phyloP scores from a whole-genome alignment of 2,113 vertebrate genomes.

The Corvus moneduloides region DNA sequence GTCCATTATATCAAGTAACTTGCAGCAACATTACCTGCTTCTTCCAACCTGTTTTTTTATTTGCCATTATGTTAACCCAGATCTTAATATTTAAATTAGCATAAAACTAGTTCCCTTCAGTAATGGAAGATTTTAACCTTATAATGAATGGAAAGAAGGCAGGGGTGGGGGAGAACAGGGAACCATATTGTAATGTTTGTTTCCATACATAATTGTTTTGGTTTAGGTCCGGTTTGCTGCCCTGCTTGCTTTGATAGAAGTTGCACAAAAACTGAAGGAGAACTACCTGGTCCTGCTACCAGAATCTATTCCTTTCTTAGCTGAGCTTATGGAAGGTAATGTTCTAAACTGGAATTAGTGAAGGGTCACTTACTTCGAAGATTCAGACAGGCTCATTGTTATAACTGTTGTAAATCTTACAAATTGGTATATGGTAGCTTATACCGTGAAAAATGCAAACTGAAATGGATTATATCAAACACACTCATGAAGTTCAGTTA shows the following conservation, averaged over 20 bases:
- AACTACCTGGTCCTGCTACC: slow-evolving; percentile 93
- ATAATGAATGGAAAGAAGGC: not conserved
- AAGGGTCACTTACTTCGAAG: not conserved
- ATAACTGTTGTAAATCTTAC: not conserved
- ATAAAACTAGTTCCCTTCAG: not conserved
- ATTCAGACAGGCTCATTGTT: not conserved
- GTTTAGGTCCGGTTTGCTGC: slow-evolving; percentile 90
- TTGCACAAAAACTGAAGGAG: slow-evolving; percentile 89
- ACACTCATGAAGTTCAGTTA: not conserved
- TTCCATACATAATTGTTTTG: not conserved
- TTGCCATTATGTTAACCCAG: not conserved
- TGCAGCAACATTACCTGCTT: not conserved
- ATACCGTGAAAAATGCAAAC: not conserved
- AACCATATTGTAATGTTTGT: not conserved
- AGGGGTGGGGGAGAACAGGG: not conserved
- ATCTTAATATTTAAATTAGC: not conserved
- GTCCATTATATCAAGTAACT: not conserved
- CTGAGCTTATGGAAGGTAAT: slow-evolving; percentile 96
- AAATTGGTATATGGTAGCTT: not conserved
- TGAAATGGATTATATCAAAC: not conserved
- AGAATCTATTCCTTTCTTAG: slow-evolving; percentile 94
- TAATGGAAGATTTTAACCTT: not conserved
- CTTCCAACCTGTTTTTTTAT: not conserved
- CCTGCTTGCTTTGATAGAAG: slow-evolving; percentile 81
- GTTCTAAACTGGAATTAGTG: not conserved